Base-by-base conservation (phyloP, 2,888 invertebrate genomes). In the Zygothrica quintamaculata region DNA sequence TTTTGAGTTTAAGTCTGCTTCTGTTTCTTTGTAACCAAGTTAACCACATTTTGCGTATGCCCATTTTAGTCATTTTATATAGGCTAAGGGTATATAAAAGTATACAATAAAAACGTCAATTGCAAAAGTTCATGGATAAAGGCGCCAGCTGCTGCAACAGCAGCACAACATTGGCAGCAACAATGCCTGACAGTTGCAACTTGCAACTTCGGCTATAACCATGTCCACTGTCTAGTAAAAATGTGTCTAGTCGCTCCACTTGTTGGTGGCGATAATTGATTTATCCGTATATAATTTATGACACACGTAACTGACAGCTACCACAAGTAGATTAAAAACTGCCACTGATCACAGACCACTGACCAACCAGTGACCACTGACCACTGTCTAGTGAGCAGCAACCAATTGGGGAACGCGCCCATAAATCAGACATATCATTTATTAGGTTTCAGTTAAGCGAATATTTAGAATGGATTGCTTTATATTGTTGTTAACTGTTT, bases 201-300 rank as follows among this genome's bases (percentile, higher is more conserved):
- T 26, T 47, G 33, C 43, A 47, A 37, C 34, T 43, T 39, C 29
- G 8, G 33, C 34, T 47, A 34, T 18, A 11, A 34, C 13, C 34
- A 52, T 37, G 56, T 34, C 25, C 29, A 25, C 18, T 22, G 18
- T 22, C 18, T 22, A 22, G 3, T 25, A 33, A 11, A 25, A 11
- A 25, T 33, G 36, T 5, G 58, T 56, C 60, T 40, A 55, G 71
- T 42, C 48, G 71, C 55, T 53, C 50, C 55, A 73, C 67, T 60
- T 53, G 65, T 44, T 74, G 65, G 48, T 53, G 81, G 81, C 68
- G 87, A 84, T 84, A 84, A 84, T 84, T 84, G 84, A 86, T 86
- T 84, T 84, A 84, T 59, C 74, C 82, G 84, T 81, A 84, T 74
- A 82, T 84, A 86, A 84, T 86, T 84, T 84, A 84, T 84, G 84